Base-by-base conservation (phyloP, 2,113 vertebrate species). In the Junco hyemalis region DNA sequence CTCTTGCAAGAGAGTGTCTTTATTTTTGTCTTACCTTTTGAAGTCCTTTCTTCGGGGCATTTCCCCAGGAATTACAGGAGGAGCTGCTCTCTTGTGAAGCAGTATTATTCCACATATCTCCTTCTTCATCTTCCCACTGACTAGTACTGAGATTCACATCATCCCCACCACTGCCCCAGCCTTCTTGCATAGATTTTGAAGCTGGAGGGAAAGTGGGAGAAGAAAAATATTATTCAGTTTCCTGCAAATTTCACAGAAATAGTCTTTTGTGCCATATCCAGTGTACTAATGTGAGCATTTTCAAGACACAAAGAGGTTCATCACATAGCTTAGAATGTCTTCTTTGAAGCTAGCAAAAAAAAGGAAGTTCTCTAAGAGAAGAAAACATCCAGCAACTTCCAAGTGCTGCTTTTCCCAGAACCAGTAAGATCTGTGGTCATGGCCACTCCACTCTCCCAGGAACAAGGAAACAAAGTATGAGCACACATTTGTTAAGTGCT, bases 121-220 rank as follows among this genome's bases (percentile, higher is more conserved):
- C 99, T 68, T 99, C 99, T 71, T 99, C 99, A 76, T 98, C 97
- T 90, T 99, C 99, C 99, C 99, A 99, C 92, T 99, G 99, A 96
- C 97, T 91, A 78, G 97, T 90, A 77, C 98, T 98, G 96, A 99
- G 98, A 97, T 97, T 97, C 85, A 98, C 97, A 69, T 99, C 99
- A 61, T 99, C 99, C 96, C 98, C 99, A 97, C 98, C 98, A 87
- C 97, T 98, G 98, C 99, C 99, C 99, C 99, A 99, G 98, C 98
- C 96, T 97, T 99, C 99, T 99, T 99, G 99, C 99, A 99, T 99
- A 97, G 99, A 98, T 99, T 99, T 99, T 94, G 99, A 98, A 98
- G 98, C 99, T 99, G 81, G 33, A 97, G 90, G 51, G 60, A 95
- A 95, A 18, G 64, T 76, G 48, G 11, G 7, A 91, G 50, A 83